A percentile compares a stretch with the other conserved stretches of the same genome.
Evolutionary conservation across 2,888 invertebrate species (phyloP).

Genomic region (Rhamphomyia laevipes): DNA sequence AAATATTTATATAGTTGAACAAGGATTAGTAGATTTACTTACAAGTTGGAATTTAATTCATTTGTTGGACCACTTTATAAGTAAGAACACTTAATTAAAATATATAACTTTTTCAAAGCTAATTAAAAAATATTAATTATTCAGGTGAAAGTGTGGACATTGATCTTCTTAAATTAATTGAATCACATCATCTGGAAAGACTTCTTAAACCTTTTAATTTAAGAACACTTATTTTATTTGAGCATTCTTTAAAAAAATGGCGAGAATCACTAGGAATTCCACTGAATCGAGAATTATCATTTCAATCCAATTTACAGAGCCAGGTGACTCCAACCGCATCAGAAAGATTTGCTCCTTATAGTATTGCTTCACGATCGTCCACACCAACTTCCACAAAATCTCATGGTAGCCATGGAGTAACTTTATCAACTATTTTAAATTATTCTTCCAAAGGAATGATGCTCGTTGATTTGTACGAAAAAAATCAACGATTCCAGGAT

Average conservation of each 20-base stretch:
- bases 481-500: constrained; percentile 15
- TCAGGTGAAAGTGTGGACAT: constrained; percentile 1
- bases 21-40: no score
- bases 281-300: not conserved
- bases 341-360: constrained; percentile 1
- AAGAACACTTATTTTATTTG: constrained; percentile 18
- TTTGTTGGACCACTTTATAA: constrained; percentile 1
- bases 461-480: constrained; percentile 13
- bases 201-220: constrained; percentile 15
- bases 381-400: constrained; percentile 1
- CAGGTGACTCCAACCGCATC: not conserved
- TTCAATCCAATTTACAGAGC: not conserved
- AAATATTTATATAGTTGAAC: no score
- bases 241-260: constrained; percentile 18
- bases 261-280: constrained; percentile 14
- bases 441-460: constrained; percentile 10
- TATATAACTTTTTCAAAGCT: no score
- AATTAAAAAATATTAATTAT: constrained; percentile 2
- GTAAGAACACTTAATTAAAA: not conserved
- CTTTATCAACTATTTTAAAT: not conserved
- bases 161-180: constrained; percentile 10
- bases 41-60: not conserved
- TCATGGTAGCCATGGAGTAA: not conserved
- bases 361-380: constrained; percentile 1
- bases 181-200: constrained; percentile 15